Conservation (phyloP, 2,113 vertebrate genomes). For the Terrapene triunguis region DNA sequence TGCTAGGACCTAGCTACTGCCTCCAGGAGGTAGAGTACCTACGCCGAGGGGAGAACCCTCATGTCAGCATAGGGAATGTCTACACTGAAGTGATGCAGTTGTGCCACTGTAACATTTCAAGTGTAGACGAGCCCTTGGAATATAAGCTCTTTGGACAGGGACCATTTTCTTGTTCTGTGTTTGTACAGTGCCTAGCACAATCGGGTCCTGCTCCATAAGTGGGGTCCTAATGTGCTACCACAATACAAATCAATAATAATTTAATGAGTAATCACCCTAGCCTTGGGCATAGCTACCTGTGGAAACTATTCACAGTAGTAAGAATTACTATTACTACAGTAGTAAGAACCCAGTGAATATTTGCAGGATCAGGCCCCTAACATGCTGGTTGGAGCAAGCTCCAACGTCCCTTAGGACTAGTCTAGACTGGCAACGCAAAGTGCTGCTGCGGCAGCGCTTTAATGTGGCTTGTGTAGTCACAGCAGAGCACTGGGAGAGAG, state of each 20-base stretch:
- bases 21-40: background rate
- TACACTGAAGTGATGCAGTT: background rate
- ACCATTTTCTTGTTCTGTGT: background rate
- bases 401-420: background rate
- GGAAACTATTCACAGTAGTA: background rate
- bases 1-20: background rate
- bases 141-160: background rate
- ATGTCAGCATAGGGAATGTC: background rate
- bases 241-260: slow-evolving; percentile 13
- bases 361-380: background rate
- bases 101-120: background rate
- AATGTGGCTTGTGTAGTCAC: too few species aligned
- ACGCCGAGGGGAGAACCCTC: background rate
- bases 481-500: too few species aligned
- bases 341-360: background rate
- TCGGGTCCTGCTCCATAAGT: slow-evolving; percentile 26
- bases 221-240: background rate
- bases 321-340: background rate
- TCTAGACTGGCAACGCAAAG: too few species aligned
- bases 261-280: background rate
- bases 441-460: too few species aligned
- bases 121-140: background rate
- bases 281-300: background rate
- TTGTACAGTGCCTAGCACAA: background rate
- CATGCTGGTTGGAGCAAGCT: background rate